Evolutionary conservation across 2,888 invertebrate species (phyloP).

Genomic region (Athalia circularis): DNA sequence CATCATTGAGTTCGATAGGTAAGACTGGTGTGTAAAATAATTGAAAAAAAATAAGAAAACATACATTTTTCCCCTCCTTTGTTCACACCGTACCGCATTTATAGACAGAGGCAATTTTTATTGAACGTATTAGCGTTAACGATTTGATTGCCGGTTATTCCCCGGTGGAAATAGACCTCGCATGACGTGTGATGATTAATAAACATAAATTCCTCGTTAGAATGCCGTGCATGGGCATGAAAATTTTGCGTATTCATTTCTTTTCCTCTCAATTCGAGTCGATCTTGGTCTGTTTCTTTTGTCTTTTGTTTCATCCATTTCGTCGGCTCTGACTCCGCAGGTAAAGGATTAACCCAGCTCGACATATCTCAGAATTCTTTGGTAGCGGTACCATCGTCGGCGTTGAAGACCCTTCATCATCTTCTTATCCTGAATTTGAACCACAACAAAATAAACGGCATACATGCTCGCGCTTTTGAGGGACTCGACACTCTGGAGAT

Average conservation of each 20-base stretch:
- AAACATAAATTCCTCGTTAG: neutral
- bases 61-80: neutral
- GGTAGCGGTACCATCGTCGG: constrained; percentile 86
- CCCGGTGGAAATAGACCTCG: constrained; percentile 25
- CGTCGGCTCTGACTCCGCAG: constrained; percentile 72
- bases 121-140: constrained; percentile 35
- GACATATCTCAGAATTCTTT: constrained; percentile 92
- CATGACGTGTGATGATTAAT: neutral
- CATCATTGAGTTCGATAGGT: constrained; percentile 92
- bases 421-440: constrained; percentile 92
- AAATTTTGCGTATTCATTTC: neutral
- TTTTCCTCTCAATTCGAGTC: neutral
- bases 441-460: constrained; percentile 87
- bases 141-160: constrained; percentile 34
- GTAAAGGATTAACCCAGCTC: constrained; percentile 90
- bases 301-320: neutral
- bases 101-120: constrained; percentile 9
- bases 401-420: constrained; percentile 87
- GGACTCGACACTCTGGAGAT: constrained; percentile 92
- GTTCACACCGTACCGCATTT: no score
- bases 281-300: neutral
- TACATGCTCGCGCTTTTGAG: constrained; percentile 89
- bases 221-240: neutral
- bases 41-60: neutral
- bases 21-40: constrained; percentile 64